Evolutionary conservation across 2,797 vertebrate species (phyloP), one percentile per base, ranked within the genome.

Genomic region (Sebastes diaconus): DNA sequence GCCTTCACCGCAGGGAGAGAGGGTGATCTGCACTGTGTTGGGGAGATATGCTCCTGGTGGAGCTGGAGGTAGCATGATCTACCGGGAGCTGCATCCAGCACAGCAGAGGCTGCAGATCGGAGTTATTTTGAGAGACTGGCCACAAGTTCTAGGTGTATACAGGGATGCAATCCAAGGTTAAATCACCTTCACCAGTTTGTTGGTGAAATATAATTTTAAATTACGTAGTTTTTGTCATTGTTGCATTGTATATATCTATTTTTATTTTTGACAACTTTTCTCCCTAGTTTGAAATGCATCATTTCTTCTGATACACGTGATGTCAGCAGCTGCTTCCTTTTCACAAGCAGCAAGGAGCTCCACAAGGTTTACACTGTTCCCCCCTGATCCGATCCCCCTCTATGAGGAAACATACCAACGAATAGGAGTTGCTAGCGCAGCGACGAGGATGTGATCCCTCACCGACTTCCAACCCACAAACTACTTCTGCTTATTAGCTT

Each of bases 1-100:
- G 85, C 80, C 79, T 80, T 74, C 78, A 54, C 82, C 24, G 18
- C 75, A 67, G 77, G 84, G 84, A 74, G 64, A 27, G 65, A 29
- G 73, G 69, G 64, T 65, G 84, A 42, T 75, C 83, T 64, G 80
- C 72, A 80, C 79, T 82, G 83, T 58, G 68, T 13, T 55, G 72
- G 39, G 68, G 68, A 80, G 74, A 80, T 68, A 69, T 20, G 64
- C 74, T 79, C 59, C 57, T 42, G 80, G 46, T 52, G 32, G 66
- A 77, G 72, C 58, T 66, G 36, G 73, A 79, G 79, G 75, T 30
- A 72, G 74, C 69, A 32, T 10, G 5, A 16, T 75, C 61, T 61
- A 68, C 70, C 13, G 60, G 78, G 54, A 79, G 63, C 67, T 58
- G 63, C 59, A 59, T 46, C 20, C 66, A 59, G 74, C 3, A 14